Evolutionary conservation across 2,113 vertebrate genomes (phyloP).

Genomic region (Tretioscincus oriximinensis): DNA sequence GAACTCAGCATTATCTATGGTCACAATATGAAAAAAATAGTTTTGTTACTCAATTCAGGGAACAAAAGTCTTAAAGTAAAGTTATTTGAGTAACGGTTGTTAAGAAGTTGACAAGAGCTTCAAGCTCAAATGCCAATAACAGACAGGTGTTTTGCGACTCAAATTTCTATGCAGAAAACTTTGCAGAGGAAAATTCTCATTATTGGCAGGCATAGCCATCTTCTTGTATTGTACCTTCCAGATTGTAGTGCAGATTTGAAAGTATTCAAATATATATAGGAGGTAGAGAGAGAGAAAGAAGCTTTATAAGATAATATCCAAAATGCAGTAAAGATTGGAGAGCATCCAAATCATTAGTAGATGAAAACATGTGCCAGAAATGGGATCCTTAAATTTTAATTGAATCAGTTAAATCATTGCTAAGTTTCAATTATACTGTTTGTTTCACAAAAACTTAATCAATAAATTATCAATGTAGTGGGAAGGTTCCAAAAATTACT

Average conservation of each 20-base stretch:
- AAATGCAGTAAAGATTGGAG: background rate
- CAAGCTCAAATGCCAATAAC: background rate
- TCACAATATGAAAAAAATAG: conserved; percentile 9
- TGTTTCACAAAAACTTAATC: background rate
- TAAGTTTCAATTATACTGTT: background rate
- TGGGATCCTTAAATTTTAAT: background rate
- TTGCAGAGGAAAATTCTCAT: background rate
- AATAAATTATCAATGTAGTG: background rate
- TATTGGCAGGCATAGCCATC: background rate
- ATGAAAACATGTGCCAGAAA: background rate
- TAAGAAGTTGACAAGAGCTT: conserved; percentile 2
- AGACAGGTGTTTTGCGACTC: background rate
- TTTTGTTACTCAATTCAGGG: background rate
- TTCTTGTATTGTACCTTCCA: background rate
- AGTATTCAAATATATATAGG: background rate
- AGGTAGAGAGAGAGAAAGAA: background rate
- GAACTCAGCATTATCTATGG: background rate
- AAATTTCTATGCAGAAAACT: background rate
- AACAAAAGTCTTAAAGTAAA: conserved; percentile 26
- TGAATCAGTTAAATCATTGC: background rate
- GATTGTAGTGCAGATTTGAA: background rate
- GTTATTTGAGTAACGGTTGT: conserved; percentile 31
- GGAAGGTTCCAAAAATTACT: background rate
- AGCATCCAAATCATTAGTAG: background rate
- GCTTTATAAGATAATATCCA: background rate